phyloP scores from a whole-genome alignment of 2,797 vertebrate species.

The Artibeus lituratus region DNA sequence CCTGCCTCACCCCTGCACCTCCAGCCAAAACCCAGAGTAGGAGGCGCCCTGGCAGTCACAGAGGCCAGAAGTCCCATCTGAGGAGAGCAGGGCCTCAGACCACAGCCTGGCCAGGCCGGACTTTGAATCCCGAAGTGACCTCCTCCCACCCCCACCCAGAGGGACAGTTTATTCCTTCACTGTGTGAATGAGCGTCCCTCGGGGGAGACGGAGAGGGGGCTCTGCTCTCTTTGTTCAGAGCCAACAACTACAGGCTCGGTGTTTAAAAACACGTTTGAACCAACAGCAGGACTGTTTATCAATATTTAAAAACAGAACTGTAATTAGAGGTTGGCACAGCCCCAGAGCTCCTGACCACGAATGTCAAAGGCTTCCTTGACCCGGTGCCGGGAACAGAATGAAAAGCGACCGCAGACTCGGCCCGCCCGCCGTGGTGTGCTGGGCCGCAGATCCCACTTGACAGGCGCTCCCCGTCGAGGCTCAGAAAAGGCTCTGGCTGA shows the following conservation, averaged over 20 bases:
- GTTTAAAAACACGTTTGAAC: conserved; percentile 53
- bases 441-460: conserved; percentile 9
- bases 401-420: not conserved
- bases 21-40: not conserved
- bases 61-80: not conserved
- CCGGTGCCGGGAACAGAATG: conserved; percentile 7
- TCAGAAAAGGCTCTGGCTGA: conserved; percentile 11
- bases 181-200: not conserved
- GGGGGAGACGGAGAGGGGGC: not conserved
- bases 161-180: not conserved
- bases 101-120: not conserved
- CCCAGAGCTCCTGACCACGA: conserved; percentile 43
- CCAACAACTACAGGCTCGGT: conserved; percentile 52
- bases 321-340: conserved; percentile 63
- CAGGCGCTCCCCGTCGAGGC: not conserved
- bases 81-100: not conserved
- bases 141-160: not conserved
- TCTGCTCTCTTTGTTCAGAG: conserved; percentile 15
- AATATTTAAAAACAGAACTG: conserved; percentile 66
- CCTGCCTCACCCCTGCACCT: not conserved
- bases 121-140: conserved; percentile 54
- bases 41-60: not conserved
- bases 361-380: conserved; percentile 68
- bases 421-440: not conserved
- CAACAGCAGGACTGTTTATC: conserved; percentile 66